phyloP scores from a whole-genome alignment of 2,888 invertebrate species.

The Eustalomyia histrio region DNA sequence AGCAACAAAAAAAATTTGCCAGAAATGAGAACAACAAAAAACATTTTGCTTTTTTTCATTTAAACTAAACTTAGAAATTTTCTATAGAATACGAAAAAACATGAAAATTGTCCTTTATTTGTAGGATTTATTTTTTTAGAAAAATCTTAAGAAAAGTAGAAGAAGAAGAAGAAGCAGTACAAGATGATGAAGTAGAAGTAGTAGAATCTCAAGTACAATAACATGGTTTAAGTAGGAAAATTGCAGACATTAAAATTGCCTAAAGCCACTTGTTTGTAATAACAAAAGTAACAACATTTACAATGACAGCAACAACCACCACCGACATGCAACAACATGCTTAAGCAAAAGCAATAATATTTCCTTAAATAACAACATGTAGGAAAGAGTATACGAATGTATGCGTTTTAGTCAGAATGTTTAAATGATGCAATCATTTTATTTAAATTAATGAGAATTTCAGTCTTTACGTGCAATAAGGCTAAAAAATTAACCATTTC shows the following conservation, averaged over 20 bases:
- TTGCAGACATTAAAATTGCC: constrained; percentile 65
- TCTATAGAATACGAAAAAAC: background rate
- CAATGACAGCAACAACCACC: constrained; percentile 31
- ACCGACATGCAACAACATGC: constrained; percentile 28
- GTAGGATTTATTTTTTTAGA: background rate
- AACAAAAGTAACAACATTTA: constrained; percentile 57
- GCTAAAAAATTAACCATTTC: too few relatives aligned
- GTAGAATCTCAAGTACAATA: constrained; percentile 54
- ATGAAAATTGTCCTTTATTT: background rate
- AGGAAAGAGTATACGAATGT: background rate
- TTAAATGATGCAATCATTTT: background rate
- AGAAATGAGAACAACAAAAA: constrained; percentile 40
- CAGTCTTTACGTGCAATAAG: too few relatives aligned
- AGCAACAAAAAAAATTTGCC: constrained; percentile 11
- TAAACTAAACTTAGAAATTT: constrained; percentile 33
- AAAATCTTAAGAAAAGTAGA: background rate
- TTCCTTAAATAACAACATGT: constrained; percentile 53
- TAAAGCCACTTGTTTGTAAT: constrained; percentile 64
- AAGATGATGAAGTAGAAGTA: constrained; percentile 17
- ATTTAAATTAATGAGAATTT: too few relatives aligned
- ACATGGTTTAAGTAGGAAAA: constrained; percentile 59
- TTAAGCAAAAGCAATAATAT: constrained; percentile 54
- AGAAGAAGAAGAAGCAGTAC: background rate
- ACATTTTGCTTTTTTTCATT: constrained; percentile 32
- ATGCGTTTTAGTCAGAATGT: background rate